Evolutionary conservation across 2,888 invertebrate genomes (phyloP), one percentile per base, ranked within the genome.

Genomic region (Fragum fragum): DNA sequence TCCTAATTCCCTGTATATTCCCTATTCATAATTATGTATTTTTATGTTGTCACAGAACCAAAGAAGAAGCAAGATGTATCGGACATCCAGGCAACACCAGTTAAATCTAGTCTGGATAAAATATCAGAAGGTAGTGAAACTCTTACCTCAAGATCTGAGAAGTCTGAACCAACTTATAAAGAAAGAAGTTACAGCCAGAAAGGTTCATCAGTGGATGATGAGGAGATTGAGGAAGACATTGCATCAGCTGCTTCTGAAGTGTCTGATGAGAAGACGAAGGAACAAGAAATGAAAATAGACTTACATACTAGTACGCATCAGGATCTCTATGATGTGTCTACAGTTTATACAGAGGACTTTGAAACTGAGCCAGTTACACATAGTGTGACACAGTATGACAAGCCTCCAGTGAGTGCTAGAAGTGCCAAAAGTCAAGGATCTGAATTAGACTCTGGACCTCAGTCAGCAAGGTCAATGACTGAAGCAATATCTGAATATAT

Each of bases 41-140:
- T 39, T 39, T 39, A 23, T 59, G 11, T 59, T n/a, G 1, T 59
- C 26, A 26, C 59, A 61, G 59, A 59, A 23, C 9, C 21, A 29
- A 57, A 72, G 36, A 39, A 66, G 59, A 61, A 61, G 29, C 14
- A 32, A 32, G 61, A 61, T 18, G 32, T 32, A n/a, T 61, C 29
- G 16, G 61, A 61, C 11, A 14, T 32, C 18, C 61, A 61, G 16
- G 32, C 61, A 1, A 28, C 32, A 61, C 16, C 73, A 23, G 26
- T 42, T 11, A 68, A 79, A 52, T 74, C 71, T 14, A 71, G 81
- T 9, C 79, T 92, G 70, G 90, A 91, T 53, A 88, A 87, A 23
- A 91, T 92, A 29, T 91, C 90, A 0, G 92, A 92, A 66, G 90
- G 88, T 14, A 91, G 90, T 57, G 92, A 91, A 79, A 87, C 89